These are phyloP conservation scores for Antheraea pernyi DNA, from an alignment of 1,140 invertebrate genomes.

Conservation along the genomic window DNA sequence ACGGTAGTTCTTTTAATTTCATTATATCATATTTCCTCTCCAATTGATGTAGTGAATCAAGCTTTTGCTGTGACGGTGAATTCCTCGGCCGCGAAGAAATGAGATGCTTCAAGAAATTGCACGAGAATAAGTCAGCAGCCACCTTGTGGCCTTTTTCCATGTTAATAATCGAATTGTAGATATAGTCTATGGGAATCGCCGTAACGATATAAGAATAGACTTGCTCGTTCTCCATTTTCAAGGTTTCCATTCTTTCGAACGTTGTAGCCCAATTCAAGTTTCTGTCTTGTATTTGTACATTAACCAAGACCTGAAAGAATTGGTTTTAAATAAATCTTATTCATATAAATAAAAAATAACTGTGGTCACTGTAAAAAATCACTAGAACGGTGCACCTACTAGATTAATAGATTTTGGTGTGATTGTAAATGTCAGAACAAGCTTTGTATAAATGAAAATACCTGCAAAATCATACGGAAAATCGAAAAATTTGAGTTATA, in stretches of 20 bases:
- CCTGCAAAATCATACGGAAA: too few relatives aligned
- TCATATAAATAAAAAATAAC: too few relatives aligned
- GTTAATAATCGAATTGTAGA: slow-evolving; percentile 54
- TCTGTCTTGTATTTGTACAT: slow-evolving; percentile 54
- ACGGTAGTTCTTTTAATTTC: slow-evolving; percentile 58
- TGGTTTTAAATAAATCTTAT: too few relatives aligned
- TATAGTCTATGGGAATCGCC: slow-evolving; percentile 56
- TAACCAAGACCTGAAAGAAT: slow-evolving; percentile 52
- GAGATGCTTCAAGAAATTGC: slow-evolving; percentile 29
- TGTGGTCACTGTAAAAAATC: too few relatives aligned
- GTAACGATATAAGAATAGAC: slow-evolving; percentile 62
- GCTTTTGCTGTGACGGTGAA: slow-evolving; percentile 19
- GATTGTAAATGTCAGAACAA: too few relatives aligned
- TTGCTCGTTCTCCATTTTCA: slow-evolving; percentile 37
- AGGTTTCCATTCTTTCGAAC: slow-evolving; percentile 58
- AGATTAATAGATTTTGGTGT: too few relatives aligned
- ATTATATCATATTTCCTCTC: slow-evolving; percentile 51
- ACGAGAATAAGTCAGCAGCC: slow-evolving; percentile 25
- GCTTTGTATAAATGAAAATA: too few relatives aligned
- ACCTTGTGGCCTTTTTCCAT: slow-evolving; percentile 29
- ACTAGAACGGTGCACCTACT: too few relatives aligned
- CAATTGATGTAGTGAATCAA: slow-evolving; percentile 37
- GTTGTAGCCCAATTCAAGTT: slow-evolving; percentile 45
- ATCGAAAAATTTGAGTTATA: too few relatives aligned
- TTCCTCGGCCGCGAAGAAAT: slow-evolving; percentile 29